Conservation (phyloP, 2,888 invertebrate species). For the Drosophila formosana region DNA sequence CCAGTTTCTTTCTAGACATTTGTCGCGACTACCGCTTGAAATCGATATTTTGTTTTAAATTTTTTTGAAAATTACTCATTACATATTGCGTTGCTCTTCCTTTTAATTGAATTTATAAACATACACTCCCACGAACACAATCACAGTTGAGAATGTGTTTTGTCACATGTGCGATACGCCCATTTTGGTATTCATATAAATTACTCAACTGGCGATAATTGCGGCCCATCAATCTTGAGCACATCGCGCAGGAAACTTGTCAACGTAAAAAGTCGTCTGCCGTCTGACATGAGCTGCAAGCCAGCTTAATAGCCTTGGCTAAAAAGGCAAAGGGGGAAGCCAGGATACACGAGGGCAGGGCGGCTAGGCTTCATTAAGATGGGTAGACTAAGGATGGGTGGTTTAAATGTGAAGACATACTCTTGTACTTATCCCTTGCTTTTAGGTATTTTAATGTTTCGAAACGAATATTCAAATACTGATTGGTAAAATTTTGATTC, state of each 20-base stretch:
- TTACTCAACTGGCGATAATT: constrained; percentile 78
- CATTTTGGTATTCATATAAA: constrained; percentile 70
- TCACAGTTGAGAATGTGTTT: constrained; percentile 30
- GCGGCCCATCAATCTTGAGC: constrained; percentile 78
- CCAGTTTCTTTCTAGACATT: constrained; percentile 46
- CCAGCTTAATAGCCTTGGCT: constrained; percentile 19
- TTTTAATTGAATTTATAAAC: constrained; percentile 73
- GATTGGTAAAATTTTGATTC: no score
- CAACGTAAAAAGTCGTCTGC: constrained; percentile 76
- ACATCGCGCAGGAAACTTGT: constrained; percentile 78
- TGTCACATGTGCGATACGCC: constrained; percentile 66
- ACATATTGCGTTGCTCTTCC: constrained; percentile 76
- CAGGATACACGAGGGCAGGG: constrained; percentile 4
- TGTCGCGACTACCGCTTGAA: constrained; percentile 29
- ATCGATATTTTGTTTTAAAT: constrained; percentile 80
- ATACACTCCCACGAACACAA: constrained; percentile 13
- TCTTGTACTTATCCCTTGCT: background rate
- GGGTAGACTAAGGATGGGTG: constrained; percentile 25
- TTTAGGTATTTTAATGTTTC: no score
- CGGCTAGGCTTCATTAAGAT: constrained; percentile 47
- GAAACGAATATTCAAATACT: no score
- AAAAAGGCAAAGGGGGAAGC: background rate
- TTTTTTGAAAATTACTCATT: constrained; percentile 75
- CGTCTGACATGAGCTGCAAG: constrained; percentile 64
- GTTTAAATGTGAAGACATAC: constrained; percentile 2